A percentile compares a stretch with the other conserved stretches of the same genome.
Evolutionary conservation across 2,113 vertebrate species (phyloP).

Genomic region (Vireo altiloquus): DNA sequence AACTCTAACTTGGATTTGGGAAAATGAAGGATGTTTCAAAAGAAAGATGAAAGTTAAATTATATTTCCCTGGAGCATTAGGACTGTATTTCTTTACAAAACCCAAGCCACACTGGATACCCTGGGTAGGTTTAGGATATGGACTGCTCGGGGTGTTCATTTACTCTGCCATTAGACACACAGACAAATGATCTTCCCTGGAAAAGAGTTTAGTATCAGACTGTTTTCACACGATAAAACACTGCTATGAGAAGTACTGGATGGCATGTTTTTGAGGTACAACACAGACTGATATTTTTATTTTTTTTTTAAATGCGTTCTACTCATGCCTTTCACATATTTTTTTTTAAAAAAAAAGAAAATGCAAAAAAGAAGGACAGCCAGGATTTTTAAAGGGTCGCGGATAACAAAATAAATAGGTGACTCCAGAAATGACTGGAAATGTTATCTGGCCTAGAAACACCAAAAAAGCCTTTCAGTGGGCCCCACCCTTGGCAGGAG

Average conservation of each 20-base stretch:
- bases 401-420: constrained; percentile 40
- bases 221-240: background rate
- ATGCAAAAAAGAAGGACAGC: background rate
- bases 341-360: background rate
- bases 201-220: background rate
- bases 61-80: background rate
- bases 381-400: background rate
- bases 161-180: constrained; percentile 2
- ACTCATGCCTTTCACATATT: background rate
- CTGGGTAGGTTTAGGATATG: background rate
- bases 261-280: constrained; percentile 4
- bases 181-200: constrained; percentile 19
- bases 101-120: background rate
- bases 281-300: background rate
- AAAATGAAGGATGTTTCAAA: constrained; percentile 33
- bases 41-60: background rate
- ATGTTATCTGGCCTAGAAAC: constrained; percentile 25
- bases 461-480: background rate
- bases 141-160: background rate
- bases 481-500: constrained; percentile 40
- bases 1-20: background rate
- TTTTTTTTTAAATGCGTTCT: background rate
- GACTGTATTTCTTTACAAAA: background rate
- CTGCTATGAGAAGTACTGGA: background rate
- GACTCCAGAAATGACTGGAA: constrained; percentile 1